Evolutionary conservation across 2,113 vertebrate genomes (phyloP).

Genomic region (Synodontis membranacea): DNA sequence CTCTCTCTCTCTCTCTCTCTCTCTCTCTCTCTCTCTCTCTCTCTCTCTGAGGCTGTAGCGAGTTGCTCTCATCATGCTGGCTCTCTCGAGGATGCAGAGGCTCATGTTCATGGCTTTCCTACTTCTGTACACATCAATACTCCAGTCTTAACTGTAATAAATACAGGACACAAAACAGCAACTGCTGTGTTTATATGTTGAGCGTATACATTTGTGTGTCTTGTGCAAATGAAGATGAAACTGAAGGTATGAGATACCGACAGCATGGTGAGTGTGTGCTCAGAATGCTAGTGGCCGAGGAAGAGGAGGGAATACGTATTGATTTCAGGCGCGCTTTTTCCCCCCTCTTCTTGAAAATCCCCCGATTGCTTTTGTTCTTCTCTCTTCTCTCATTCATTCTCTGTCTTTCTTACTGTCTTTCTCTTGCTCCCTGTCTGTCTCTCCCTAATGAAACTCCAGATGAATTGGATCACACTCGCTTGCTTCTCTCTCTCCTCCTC

Average conservation of each 20-base stretch:
- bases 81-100: conserved; percentile 18
- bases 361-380: conserved; percentile 85
- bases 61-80: background rate
- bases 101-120: conserved; percentile 3
- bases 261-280: conserved; percentile 41
- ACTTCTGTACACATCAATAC: conserved; percentile 18
- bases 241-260: conserved; percentile 55
- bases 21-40: too few relatives aligned
- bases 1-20: conserved; percentile 4
- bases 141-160: conserved; percentile 9
- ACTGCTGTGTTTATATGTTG: background rate
- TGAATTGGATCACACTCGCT: conserved; percentile 67
- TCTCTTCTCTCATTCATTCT: conserved; percentile 19
- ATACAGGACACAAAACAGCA: background rate
- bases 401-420: conserved; percentile 61
- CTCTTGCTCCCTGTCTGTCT: conserved; percentile 59
- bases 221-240: conserved; percentile 49
- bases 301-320: conserved; percentile 68
- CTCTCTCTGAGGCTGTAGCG: conserved; percentile 5
- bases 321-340: conserved; percentile 69
- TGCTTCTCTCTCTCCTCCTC: background rate
- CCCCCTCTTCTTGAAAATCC: conserved; percentile 61
- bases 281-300: conserved; percentile 59
- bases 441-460: conserved; percentile 55
- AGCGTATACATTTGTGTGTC: conserved; percentile 29